Evolutionary conservation across 2,797 vertebrate species (phyloP).

Genomic region (Jordanella pulchra): DNA sequence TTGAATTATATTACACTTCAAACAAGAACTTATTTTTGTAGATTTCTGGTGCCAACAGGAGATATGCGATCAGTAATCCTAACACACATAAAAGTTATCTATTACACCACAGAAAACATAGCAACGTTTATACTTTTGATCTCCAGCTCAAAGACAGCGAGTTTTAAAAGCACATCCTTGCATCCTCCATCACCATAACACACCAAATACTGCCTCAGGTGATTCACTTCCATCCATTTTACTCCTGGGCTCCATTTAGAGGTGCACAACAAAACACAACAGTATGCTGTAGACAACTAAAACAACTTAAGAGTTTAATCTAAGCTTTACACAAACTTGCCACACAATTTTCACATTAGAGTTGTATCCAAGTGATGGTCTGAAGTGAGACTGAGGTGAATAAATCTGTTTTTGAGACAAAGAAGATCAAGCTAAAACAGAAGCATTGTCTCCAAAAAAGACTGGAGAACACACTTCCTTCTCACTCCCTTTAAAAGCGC

Average conservation of each 20-base stretch:
- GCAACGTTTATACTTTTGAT: neutral
- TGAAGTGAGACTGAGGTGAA: neutral
- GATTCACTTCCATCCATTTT: neutral
- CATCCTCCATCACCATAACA: neutral
- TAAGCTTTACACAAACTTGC: too few relatives aligned
- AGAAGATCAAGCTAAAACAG: neutral
- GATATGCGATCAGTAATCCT: slow-evolving; percentile 5
- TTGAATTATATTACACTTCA: neutral
- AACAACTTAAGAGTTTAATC: neutral
- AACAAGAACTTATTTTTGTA: slow-evolving; percentile 3
- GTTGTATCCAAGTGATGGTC: neutral
- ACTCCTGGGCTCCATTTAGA: neutral
- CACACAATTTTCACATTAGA: too few relatives aligned
- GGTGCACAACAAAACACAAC: neutral
- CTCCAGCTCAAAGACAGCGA: neutral
- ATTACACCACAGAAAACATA: slow-evolving; percentile 3
- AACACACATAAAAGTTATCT: slow-evolving; percentile 5
- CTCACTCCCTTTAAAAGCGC: too few relatives aligned
- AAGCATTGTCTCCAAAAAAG: neutral
- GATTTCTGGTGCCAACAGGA: neutral
- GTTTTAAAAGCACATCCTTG: neutral
- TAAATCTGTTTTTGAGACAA: neutral
- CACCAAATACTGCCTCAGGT: neutral
- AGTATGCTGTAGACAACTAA: neutral
- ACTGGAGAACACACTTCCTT: too few relatives aligned